phyloP scores from a whole-genome alignment of 2,113 vertebrate genomes.

The Syngnathus scovelli region DNA sequence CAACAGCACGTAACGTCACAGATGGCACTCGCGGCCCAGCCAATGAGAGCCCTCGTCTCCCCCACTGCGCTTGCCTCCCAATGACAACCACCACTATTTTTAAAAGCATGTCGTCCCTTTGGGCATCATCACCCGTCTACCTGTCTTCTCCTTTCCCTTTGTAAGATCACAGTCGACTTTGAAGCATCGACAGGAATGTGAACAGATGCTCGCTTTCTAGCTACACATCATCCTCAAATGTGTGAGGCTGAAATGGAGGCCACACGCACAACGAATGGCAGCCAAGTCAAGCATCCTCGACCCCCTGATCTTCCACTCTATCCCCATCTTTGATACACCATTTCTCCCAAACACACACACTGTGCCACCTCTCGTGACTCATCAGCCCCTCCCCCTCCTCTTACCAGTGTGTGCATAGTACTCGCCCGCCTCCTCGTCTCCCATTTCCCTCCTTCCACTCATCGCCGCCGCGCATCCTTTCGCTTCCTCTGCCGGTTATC shows the following conservation, averaged over 20 bases:
- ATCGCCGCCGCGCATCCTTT: conserved; percentile 41
- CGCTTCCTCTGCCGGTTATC: conserved; percentile 51
- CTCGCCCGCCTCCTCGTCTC: conserved; percentile 46
- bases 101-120: conserved; percentile 28
- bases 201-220: conserved; percentile 15
- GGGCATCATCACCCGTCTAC: conserved; percentile 40
- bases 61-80: conserved; percentile 16
- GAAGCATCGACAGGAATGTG: conserved; percentile 6
- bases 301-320: conserved; percentile 15
- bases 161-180: conserved; percentile 17
- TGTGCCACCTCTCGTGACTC: conserved; percentile 64
- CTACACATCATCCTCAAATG: neutral
- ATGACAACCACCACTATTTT: conserved; percentile 56
- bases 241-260: neutral
- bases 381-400: conserved; percentile 56
- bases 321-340: conserved; percentile 19
- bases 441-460: conserved; percentile 36
- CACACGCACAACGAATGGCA: neutral
- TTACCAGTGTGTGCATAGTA: conserved; percentile 38
- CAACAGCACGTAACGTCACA: neutral
- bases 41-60: conserved; percentile 7
- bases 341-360: conserved; percentile 8
- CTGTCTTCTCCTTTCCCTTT: conserved; percentile 43
- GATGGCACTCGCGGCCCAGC: neutral
- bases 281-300: neutral